These are phyloP conservation scores for Bombyx mori DNA, from an alignment of 1,140 invertebrate species.

Conservation along the genomic window DNA sequence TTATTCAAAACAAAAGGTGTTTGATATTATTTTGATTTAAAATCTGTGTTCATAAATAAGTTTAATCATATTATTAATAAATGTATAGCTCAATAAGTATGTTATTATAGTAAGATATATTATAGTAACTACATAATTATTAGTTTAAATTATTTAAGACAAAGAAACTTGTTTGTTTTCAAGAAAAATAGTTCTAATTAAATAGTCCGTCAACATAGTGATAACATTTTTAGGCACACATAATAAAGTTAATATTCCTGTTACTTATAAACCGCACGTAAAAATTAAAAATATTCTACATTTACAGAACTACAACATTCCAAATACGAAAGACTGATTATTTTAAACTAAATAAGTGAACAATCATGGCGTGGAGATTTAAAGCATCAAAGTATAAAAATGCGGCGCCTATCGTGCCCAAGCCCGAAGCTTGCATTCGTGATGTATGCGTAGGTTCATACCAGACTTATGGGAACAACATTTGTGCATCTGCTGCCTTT, in stretches of 20 bases:
- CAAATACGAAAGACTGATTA: constrained; percentile 59
- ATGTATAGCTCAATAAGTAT: neutral
- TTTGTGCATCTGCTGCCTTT: constrained; percentile 91
- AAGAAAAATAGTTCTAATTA: too few relatives aligned
- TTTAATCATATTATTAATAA: neutral
- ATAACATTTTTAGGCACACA: too few relatives aligned
- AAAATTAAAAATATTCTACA: neutral
- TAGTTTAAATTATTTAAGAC: too few relatives aligned
- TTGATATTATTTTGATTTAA: constrained; percentile 19
- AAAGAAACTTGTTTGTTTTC: too few relatives aligned
- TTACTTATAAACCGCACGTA: neutral
- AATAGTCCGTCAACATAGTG: too few relatives aligned
- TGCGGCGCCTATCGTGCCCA: constrained; percentile 93
- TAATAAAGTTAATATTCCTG: too few relatives aligned
- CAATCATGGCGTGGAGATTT: constrained; percentile 92
- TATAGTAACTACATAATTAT: too few relatives aligned
- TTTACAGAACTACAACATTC: constrained; percentile 31
- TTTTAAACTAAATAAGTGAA: constrained; percentile 45
- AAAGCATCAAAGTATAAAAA: constrained; percentile 98
- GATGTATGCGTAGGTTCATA: constrained; percentile 92
- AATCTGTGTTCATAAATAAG: neutral
- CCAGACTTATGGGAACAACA: constrained; percentile 94
- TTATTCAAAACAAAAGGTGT: constrained; percentile 66
- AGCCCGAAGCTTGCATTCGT: constrained; percentile 90
- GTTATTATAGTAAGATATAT: too few relatives aligned